Conservation (phyloP, 2,888 invertebrate species). For the Stenichneumon culpator region DNA sequence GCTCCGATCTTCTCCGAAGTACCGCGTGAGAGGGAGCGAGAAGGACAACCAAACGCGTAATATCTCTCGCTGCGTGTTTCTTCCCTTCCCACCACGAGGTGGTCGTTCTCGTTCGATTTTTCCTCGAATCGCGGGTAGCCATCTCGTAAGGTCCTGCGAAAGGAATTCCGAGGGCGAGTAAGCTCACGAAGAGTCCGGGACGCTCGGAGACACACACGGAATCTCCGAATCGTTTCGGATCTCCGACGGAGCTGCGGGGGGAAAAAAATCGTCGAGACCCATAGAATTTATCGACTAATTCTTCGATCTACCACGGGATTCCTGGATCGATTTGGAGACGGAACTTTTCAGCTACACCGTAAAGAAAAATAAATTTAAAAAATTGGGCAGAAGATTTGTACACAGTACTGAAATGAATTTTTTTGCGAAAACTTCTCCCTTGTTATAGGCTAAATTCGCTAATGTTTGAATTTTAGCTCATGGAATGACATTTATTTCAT, state of each 20-base stretch:
- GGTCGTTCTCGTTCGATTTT: conserved; percentile 30
- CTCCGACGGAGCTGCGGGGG: neutral
- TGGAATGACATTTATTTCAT: too few relatives aligned
- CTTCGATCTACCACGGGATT: conserved; percentile 3
- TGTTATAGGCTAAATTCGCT: too few relatives aligned
- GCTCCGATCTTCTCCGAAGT: conserved; percentile 32
- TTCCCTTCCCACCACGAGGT: neutral
- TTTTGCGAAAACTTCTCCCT: too few relatives aligned
- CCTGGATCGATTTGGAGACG: neutral
- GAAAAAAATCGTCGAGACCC: neutral
- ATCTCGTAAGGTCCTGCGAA: neutral
- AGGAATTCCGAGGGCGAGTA: conserved; percentile 28
- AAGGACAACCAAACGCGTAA: neutral
- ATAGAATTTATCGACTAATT: conserved; percentile 6
- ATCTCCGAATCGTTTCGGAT: conserved; percentile 2
- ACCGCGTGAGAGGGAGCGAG: neutral
- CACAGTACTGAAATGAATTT: too few relatives aligned
- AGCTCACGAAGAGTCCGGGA: neutral
- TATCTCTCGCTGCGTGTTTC: conserved; percentile 15
- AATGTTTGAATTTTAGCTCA: too few relatives aligned
- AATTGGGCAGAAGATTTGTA: neutral
- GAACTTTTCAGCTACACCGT: neutral
- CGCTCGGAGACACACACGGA: neutral
- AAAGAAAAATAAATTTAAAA: neutral
- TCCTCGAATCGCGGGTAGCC: conserved; percentile 26